These are phyloP conservation scores for Typhlichthys subterraneus DNA, from an alignment of 2,797 vertebrate species.

Conservation along the genomic window DNA sequence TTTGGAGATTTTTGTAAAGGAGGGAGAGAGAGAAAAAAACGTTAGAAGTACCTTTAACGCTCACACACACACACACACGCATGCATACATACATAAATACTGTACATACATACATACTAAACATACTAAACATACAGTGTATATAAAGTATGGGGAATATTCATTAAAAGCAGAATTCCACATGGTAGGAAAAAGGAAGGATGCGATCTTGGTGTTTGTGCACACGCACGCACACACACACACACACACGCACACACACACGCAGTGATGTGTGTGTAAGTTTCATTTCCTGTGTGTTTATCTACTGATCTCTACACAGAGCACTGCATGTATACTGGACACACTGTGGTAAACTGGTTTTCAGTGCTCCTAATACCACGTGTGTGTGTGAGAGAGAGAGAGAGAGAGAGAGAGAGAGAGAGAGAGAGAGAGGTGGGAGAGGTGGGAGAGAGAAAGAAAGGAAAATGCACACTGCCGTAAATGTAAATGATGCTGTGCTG, in stretches of 20 bases:
- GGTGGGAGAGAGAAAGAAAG: too few relatives aligned
- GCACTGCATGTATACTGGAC: not conserved
- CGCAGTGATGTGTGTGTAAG: not conserved
- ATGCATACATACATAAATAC: conserved; percentile 7
- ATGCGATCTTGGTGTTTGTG: too few relatives aligned
- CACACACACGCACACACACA: not conserved
- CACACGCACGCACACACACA: too few relatives aligned
- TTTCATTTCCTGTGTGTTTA: not conserved
- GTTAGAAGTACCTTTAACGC: conserved; percentile 43
- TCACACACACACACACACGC: conserved; percentile 4
- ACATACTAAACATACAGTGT: conserved; percentile 1
- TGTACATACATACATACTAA: not conserved
- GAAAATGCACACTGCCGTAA: too few relatives aligned
- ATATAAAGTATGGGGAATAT: too few relatives aligned
- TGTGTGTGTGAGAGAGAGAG: too few relatives aligned
- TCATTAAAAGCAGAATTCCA: too few relatives aligned
- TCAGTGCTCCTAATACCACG: too few relatives aligned
- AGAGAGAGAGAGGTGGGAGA: too few relatives aligned
- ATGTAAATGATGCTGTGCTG: too few relatives aligned
- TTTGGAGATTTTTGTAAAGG: conserved; percentile 41
- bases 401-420: too few relatives aligned
- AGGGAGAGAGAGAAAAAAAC: conserved; percentile 45
- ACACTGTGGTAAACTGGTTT: not conserved
- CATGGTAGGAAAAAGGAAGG: too few relatives aligned
- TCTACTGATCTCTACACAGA: not conserved